These are phyloP conservation scores for Scleropages formosus DNA, from an alignment of 2,797 vertebrate species.

Conservation along the genomic window DNA sequence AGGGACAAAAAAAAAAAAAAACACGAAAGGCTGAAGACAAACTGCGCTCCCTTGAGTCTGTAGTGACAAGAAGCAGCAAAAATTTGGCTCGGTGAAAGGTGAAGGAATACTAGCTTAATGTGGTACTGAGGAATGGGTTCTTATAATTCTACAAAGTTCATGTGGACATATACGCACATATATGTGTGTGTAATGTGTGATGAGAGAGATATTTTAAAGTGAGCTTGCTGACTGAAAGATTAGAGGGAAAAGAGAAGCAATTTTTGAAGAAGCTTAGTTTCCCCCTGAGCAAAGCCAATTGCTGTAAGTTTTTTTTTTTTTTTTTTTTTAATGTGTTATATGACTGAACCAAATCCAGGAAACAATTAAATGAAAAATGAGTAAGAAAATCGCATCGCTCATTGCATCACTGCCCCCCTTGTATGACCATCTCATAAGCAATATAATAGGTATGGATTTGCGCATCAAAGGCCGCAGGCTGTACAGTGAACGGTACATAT, in stretches of 20 bases:
- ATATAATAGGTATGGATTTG: slow-evolving; percentile 5
- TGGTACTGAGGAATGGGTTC: no score
- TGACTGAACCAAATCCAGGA: neutral
- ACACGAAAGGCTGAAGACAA: neutral
- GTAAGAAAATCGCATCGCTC: neutral
- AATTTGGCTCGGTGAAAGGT: neutral
- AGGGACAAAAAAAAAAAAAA: neutral
- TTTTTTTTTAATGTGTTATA: neutral
- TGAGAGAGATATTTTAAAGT: neutral
- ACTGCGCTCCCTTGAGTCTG: neutral
- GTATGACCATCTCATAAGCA: neutral
- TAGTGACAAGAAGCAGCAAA: neutral
- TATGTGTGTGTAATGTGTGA: neutral
- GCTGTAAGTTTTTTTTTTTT: neutral
- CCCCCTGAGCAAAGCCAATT: neutral
- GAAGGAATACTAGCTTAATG: no score
- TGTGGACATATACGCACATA: neutral
- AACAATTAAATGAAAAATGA: neutral
- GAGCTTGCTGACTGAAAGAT: slow-evolving; percentile 19
- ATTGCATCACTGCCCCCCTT: neutral
- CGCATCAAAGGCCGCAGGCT: slow-evolving; percentile 28
- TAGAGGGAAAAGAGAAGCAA: neutral
- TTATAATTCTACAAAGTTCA: no score
- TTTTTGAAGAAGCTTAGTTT: neutral
- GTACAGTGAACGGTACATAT: slow-evolving; percentile 57